Evolutionary conservation across 2,888 invertebrate genomes (phyloP).

Genomic region (Morpho deidamia): DNA sequence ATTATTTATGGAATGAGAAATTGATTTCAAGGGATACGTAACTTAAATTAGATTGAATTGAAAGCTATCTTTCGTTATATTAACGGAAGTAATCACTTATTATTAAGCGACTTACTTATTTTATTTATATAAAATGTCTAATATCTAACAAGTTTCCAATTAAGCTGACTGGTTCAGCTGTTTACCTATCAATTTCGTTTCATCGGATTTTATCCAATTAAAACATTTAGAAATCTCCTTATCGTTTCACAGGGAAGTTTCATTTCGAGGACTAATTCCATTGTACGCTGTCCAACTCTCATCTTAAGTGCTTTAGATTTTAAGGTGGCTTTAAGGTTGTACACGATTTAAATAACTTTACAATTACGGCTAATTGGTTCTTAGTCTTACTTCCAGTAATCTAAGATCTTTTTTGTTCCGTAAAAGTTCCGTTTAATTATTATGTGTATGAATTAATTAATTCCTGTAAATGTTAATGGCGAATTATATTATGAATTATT

Average conservation of each 20-base stretch:
- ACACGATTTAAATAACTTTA: slow-evolving; percentile 18
- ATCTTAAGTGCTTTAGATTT: slow-evolving; percentile 18
- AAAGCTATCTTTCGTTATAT: too few species aligned
- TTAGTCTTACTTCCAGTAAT: background rate
- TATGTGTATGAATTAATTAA: too few species aligned
- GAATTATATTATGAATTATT: too few species aligned
- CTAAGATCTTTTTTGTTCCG: background rate
- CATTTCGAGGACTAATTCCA: slow-evolving; percentile 21
- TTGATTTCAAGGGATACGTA: too few species aligned
- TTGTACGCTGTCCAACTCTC: slow-evolving; percentile 16
- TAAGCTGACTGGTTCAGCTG: slow-evolving; percentile 9
- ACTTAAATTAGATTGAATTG: too few species aligned
- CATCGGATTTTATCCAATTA: slow-evolving; percentile 20
- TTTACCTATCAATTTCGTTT: slow-evolving; percentile 11
- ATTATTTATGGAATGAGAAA: too few species aligned
- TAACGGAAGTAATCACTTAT: too few species aligned
- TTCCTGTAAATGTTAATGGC: too few species aligned
- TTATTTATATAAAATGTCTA: background rate
- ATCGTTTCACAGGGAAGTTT: slow-evolving; percentile 19
- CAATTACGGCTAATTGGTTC: slow-evolving; percentile 21
- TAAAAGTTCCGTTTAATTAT: background rate
- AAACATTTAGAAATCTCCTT: slow-evolving; percentile 18
- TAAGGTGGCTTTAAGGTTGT: slow-evolving; percentile 19
- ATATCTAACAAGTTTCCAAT: background rate
- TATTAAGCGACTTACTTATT: background rate